Conservation (phyloP, 64 coral and sea anemone species). For the Montipora foliosa region DNA sequence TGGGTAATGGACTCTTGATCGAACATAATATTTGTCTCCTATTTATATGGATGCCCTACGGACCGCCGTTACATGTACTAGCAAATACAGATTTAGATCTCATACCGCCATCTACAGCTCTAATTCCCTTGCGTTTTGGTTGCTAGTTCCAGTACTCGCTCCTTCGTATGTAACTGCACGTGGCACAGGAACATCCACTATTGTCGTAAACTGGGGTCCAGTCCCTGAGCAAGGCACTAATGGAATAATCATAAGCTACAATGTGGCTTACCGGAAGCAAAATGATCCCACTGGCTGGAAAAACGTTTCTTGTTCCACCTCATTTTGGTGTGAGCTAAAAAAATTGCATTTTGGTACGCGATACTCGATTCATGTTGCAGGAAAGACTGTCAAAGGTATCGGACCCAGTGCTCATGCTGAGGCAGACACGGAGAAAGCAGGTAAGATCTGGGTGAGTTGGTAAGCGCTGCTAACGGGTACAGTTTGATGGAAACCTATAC, state of each 20-base stretch:
- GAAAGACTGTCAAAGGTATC: neutral
- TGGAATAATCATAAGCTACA: conserved; percentile 50
- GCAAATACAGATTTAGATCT: too few species aligned
- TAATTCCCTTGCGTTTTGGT: neutral
- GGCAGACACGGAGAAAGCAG: neutral
- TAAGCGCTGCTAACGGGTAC: too few species aligned
- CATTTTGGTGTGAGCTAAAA: conserved; percentile 2
- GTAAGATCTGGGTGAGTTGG: neutral
- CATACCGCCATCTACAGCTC: neutral
- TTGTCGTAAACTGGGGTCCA: conserved; percentile 54
- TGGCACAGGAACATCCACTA: neutral
- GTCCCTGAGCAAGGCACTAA: neutral
- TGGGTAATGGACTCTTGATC: too few species aligned
- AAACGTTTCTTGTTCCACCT: neutral
- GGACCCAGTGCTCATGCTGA: neutral
- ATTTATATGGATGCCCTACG: too few species aligned
- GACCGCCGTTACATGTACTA: too few species aligned
- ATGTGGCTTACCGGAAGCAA: conserved; percentile 17
- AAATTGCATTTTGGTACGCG: conserved; percentile 16
- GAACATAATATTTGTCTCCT: too few species aligned
- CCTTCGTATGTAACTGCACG: conserved; percentile 49
- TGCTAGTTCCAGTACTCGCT: conserved; percentile 42
- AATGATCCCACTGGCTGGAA: neutral
- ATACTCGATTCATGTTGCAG: conserved; percentile 8
- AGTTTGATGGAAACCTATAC: too few species aligned